A percentile compares a stretch with the other conserved stretches of the same genome.
Evolutionary conservation across 2,113 vertebrate genomes (phyloP).

Genomic region (Urocolius indicus): DNA sequence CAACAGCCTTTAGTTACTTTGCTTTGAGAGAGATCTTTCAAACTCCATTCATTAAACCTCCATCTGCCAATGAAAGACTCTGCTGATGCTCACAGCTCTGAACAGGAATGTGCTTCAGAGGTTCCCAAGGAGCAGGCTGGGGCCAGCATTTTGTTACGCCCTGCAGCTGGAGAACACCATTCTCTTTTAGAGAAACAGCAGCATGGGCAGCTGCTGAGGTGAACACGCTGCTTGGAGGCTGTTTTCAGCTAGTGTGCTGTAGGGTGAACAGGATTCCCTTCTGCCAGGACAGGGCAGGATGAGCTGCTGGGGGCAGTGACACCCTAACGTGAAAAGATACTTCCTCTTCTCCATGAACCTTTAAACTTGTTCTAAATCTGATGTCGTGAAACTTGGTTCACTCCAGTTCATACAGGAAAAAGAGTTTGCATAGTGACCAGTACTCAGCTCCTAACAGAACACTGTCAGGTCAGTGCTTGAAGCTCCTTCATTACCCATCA

Average conservation of each 20-base stretch:
- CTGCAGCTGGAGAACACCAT: accelerated
- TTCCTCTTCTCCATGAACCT: conserved; percentile 14
- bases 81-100: neutral
- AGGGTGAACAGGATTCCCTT: conserved; percentile 9
- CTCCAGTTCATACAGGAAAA: neutral
- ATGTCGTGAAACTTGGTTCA: neutral
- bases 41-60: neutral
- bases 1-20: neutral
- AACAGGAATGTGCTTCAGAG: accelerated
- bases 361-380: neutral
- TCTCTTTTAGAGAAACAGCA: neutral
- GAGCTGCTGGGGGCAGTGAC: conserved; percentile 27
- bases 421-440: neutral
- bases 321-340: conserved; percentile 7
- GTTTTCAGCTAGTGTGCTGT: neutral
- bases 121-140: too few relatives aligned
- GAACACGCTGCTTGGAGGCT: neutral
- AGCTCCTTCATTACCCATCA: neutral
- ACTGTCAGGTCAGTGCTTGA: neutral
- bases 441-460: neutral
- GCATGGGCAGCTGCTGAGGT: neutral
- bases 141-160: accelerated
- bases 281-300: conserved; percentile 47
- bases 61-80: neutral
- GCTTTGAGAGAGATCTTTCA: neutral